Base-by-base conservation (phyloP, 2,888 invertebrate genomes). In the Diabrotica balteata region DNA sequence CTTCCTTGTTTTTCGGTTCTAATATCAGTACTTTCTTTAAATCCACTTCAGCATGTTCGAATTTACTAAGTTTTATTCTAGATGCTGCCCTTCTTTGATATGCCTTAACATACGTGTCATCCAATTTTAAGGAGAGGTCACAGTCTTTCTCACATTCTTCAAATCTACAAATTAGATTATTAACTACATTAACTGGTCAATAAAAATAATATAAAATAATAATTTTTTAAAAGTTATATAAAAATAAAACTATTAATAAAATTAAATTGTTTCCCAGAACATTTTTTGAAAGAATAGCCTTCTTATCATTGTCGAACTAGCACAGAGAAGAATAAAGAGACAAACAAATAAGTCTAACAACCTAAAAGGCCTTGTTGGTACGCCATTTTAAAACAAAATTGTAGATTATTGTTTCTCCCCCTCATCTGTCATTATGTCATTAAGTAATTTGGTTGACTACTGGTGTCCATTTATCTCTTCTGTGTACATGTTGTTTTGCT, bases 51-150 rank as follows among this genome's bases (percentile, higher is more conserved):
- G 96, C 96, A 52, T 91, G 88, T 17, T 89, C 85, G 17, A 91
- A 87, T 54, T 92, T 91, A 44, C 91, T 90, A 0, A 95, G 85
- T 7, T 86, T 88, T 77, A 91, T 90, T 67, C 93, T 88, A 0
- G 91, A 94, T 67, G 89, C 88, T 75, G 93, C 94, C 74, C 97
- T 87, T 1, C 97, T 88, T 74, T 92, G 91, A 71, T 93, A 88
- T 0, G 96, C 96, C 84, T 97, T 97, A 0, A 93, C 90, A 76
- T 95, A 95, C 0, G 87, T 88, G 0, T 89, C 86, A 81, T 97
- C 94, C 7, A 95, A 84, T 67, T 89, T 87, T 4, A 97, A 84
- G 0, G 97, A 95, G 64, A 88, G 86, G 0, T 91, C 90, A 79
- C 96, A 96, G 82, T 97, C 97, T 0, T 88, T 86, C 77, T 94